These are phyloP conservation scores for Conger conger DNA, from an alignment of 2,113 vertebrate genomes.

Conservation along the genomic window DNA sequence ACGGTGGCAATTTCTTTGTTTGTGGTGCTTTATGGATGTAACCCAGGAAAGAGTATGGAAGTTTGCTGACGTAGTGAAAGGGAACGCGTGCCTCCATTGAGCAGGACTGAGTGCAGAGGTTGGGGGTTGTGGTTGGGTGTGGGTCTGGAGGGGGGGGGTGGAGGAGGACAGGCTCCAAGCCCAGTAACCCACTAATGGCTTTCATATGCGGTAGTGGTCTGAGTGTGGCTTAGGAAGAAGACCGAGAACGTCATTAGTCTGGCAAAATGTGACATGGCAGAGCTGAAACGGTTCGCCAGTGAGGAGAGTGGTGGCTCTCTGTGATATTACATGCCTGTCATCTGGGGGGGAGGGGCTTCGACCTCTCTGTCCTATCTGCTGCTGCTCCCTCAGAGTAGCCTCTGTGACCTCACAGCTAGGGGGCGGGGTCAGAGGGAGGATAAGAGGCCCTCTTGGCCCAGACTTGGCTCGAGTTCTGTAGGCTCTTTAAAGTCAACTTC, in stretches of 20 bases:
- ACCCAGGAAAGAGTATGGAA: not conserved
- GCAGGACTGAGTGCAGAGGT: not conserved
- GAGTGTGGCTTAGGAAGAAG: conserved; percentile 53
- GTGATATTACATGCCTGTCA: conserved; percentile 31
- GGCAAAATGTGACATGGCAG: conserved; percentile 52
- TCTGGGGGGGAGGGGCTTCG: not conserved
- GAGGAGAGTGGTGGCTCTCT: conserved; percentile 26
- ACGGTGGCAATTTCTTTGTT: not conserved
- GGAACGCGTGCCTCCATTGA: not conserved
- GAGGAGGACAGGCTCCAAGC: conserved; percentile 32
- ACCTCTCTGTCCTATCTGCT: not conserved
- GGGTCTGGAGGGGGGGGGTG: conserved; percentile 20
- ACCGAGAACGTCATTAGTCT: conserved; percentile 52
- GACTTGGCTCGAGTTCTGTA: not conserved
- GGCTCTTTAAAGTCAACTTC: not conserved
- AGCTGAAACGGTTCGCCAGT: conserved; percentile 58
- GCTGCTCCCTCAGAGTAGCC: not conserved
- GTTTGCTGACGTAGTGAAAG: not conserved
- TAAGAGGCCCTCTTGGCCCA: not conserved
- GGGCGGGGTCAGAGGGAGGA: not conserved
- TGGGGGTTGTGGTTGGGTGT: conserved; percentile 2
- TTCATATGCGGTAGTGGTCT: conserved; percentile 66
- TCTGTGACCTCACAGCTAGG: conserved; percentile 12
- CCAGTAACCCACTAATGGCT: conserved; percentile 61
- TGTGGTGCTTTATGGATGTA: not conserved